Evolutionary conservation across 2,888 invertebrate species (phyloP).

Genomic region (Lithophane socia): DNA sequence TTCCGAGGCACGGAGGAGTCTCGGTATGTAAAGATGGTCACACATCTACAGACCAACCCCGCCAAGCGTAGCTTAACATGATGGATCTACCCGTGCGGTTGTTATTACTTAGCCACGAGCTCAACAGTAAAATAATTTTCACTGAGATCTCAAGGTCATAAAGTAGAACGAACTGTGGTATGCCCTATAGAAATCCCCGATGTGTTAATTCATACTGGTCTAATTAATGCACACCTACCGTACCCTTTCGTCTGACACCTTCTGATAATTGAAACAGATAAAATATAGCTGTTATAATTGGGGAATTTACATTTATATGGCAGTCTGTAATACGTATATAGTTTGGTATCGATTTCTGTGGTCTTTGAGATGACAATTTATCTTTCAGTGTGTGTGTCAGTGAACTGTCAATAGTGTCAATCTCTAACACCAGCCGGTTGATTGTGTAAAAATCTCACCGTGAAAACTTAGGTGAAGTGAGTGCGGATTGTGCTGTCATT

Average conservation of each 20-base stretch:
- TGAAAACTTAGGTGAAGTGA: too few relatives aligned
- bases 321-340: background rate
- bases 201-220: slow-evolving; percentile 65
- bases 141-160: slow-evolving; percentile 22
- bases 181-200: slow-evolving; percentile 65
- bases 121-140: slow-evolving; percentile 27
- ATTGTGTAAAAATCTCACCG: too few relatives aligned
- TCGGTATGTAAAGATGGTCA: too few relatives aligned
- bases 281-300: slow-evolving; percentile 19
- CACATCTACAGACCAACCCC: too few relatives aligned
- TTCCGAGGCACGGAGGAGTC: too few relatives aligned
- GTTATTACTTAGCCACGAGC: background rate
- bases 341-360: background rate
- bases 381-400: too few relatives aligned
- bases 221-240: slow-evolving; percentile 67
- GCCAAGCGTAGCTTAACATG: too few relatives aligned
- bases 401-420: too few relatives aligned
- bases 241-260: slow-evolving; percentile 61
- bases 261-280: slow-evolving; percentile 70
- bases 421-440: too few relatives aligned
- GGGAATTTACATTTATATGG: background rate
- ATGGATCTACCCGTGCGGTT: too few relatives aligned
- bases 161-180: slow-evolving; percentile 43
- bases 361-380: background rate
- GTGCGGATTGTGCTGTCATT: too few relatives aligned